These are phyloP conservation scores for Aurelia coerulea DNA, from an alignment of 30 jellyfish, hydroid and myxozoan species.

Conservation along the genomic window DNA sequence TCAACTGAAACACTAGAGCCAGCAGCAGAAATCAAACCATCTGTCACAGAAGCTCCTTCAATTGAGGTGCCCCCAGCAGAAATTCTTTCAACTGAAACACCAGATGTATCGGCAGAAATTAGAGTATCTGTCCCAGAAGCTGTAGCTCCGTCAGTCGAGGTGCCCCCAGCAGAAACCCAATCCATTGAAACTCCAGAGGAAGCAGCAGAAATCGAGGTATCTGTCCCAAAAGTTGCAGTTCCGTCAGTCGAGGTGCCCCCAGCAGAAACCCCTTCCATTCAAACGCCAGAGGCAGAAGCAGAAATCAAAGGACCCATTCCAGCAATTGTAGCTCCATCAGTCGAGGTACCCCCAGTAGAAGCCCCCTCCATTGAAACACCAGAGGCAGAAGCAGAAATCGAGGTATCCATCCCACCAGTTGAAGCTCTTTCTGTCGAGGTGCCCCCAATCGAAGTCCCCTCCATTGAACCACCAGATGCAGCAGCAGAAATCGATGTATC, in stretches of 20 bases:
- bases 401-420: background rate
- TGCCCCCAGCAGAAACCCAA: background rate
- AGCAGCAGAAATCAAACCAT: background rate
- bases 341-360: slow-evolving; percentile 4
- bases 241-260: no score
- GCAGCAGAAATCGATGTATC: no score
- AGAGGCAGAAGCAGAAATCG: background rate
- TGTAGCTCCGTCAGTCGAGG: no score
- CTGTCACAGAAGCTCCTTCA: background rate
- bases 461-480: no score
- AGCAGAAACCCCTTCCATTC: no score
- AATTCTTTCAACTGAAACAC: background rate
- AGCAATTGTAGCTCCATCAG: background rate
- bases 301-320: background rate
- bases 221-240: no score
- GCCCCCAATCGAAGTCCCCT: background rate
- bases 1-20: background rate
- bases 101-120: no score
- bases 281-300: background rate
- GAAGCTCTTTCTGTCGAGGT: background rate
- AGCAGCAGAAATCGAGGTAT: no score
- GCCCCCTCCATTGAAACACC: slow-evolving; percentile 7
- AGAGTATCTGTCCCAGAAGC: no score
- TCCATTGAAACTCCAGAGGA: background rate
- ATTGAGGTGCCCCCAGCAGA: background rate